phyloP scores from a whole-genome alignment of 2,113 vertebrate species.

The Lepidothrix coronata region DNA sequence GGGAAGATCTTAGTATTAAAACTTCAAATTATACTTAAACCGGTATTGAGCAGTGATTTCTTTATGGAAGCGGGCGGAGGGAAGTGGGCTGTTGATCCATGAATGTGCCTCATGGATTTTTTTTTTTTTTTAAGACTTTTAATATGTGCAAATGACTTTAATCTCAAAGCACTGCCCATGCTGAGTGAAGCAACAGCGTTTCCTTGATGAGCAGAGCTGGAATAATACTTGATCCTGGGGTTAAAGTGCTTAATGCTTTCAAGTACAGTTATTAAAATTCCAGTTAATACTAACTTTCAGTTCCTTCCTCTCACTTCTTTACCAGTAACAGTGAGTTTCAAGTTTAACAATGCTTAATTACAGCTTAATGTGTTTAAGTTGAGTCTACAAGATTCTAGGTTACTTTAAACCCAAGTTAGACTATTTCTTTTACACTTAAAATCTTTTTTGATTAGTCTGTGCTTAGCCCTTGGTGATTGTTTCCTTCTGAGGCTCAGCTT shows the following conservation, averaged over 20 bases:
- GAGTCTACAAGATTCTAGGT: background rate
- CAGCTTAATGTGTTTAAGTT: background rate
- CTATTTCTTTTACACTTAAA: accelerated
- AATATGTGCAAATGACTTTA: background rate
- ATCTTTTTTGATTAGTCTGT: background rate
- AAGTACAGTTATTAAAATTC: background rate
- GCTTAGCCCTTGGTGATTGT: background rate
- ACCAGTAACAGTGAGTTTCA: background rate
- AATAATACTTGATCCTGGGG: background rate
- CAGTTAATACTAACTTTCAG: background rate
- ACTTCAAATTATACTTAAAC: slow-evolving; percentile 62
- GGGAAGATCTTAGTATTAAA: slow-evolving; percentile 70
- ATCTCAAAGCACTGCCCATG: background rate
- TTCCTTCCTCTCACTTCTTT: background rate
- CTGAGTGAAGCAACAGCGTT: background rate
- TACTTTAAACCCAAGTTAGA: background rate
- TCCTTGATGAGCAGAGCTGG: background rate
- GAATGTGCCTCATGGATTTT: accelerated
- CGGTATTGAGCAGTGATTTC: slow-evolving; percentile 61
- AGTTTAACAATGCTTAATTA: background rate
- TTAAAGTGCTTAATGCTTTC: background rate
- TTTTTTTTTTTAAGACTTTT: background rate
- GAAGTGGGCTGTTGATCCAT: background rate
- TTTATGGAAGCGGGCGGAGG: slow-evolving; percentile 12
- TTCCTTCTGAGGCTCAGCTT: background rate